These are phyloP conservation scores for Hymenopus coronatus DNA, from an alignment of 2,888 invertebrate genomes.

Conservation along the genomic window DNA sequence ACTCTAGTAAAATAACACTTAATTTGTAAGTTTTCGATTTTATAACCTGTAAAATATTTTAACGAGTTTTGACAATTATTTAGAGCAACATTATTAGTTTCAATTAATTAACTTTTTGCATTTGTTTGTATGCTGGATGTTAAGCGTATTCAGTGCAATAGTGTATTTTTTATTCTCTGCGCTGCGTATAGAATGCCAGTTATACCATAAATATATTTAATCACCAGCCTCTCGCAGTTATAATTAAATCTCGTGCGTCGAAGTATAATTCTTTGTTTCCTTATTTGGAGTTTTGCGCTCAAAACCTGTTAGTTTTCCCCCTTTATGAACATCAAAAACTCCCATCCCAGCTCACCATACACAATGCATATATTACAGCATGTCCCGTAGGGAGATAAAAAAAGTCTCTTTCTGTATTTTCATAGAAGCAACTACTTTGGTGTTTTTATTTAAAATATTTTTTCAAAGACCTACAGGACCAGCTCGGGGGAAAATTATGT, in stretches of 20 bases:
- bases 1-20: no score
- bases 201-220: neutral
- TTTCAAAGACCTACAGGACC: neutral
- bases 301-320: neutral
- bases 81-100: no score
- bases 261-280: neutral
- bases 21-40: no score
- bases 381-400: neutral
- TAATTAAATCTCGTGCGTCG: neutral
- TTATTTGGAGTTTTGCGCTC: neutral
- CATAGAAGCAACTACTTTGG: neutral
- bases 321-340: neutral
- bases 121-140: no score
- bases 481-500: slow-evolving; percentile 7
- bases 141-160: no score
- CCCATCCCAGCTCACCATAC: neutral
- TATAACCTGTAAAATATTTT: no score
- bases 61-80: no score
- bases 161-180: neutral
- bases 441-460: neutral
- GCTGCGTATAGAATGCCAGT: neutral
- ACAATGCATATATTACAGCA: neutral
- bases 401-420: neutral
- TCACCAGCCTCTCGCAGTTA: neutral
- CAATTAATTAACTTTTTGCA: no score